Base-by-base conservation (phyloP, 2,888 invertebrate genomes). In the Ecliptopera silaceata region DNA sequence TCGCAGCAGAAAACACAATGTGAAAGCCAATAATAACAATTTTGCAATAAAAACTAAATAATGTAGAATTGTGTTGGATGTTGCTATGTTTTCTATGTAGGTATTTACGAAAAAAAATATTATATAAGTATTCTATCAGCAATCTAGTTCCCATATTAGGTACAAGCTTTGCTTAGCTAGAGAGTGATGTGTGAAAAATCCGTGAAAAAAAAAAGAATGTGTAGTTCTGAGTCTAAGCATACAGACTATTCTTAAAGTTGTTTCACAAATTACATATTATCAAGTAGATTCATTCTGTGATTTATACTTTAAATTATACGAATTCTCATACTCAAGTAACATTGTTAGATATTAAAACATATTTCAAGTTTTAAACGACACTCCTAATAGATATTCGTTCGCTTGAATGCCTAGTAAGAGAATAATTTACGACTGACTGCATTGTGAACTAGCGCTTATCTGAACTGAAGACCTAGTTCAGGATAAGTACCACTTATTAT, bases 401-500 rank as follows among this genome's bases (percentile, higher is more conserved):
- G 48, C 48, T 44, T 48, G 42, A 36, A 43, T 38, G 29, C 48
- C 36, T 31, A 36, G 48, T 55, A 44, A 44, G 36, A 47, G 39
- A 56, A 56, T 49, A 49, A 49, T 49, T 44, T 45, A 56, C 49
- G 55, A 41, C 39, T 32, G 39, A 45, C 17, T 56, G 43, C 55
- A 49, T 56, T 49, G 55, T 45, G 55, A 49, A 45, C 49, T 41
- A 45, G 32, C 49, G 32, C 17, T 49, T 49, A 48, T 48, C 20
- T 44, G 55, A 48, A 54, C 48, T 5, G 31, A 38, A 38, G 48
- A 55, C 55, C 55, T 49, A 55, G 55, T 55, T 49, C 55, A 1
- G n/a, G 48, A 1, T 44, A 63, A 64, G 67, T 63, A 70, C 64
- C 65, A 68, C 70, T 74, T 77, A 79, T 74, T 75, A 72, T 77